phyloP scores from a whole-genome alignment of 2,797 vertebrate genomes.

The Smutsia gigantea region DNA sequence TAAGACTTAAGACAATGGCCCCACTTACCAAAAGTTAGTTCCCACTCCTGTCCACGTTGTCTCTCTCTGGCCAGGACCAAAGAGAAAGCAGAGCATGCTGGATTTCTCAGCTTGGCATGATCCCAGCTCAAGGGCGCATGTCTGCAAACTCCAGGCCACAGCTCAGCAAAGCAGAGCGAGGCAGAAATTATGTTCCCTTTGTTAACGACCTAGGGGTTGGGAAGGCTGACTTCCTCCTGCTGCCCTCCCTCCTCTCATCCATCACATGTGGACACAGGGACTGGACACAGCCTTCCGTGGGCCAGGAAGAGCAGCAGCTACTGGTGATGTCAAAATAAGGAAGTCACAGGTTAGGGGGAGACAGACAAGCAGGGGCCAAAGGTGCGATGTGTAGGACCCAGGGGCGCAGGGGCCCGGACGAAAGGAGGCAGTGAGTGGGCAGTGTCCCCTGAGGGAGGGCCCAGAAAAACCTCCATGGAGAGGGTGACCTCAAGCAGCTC shows the following conservation, averaged over 20 bases:
- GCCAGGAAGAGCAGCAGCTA: neutral
- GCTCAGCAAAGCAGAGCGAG: neutral
- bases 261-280: neutral
- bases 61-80: neutral
- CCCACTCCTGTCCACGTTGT: neutral
- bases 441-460: neutral
- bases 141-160: neutral
- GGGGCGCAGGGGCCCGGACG: neutral
- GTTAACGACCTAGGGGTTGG: neutral
- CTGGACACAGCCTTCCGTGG: neutral
- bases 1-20: neutral
- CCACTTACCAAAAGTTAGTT: neutral
- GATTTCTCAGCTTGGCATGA: neutral
- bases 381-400: neutral
- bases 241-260: neutral
- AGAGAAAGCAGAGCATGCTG: too few species aligned
- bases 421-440: neutral
- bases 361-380: neutral
- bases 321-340: neutral
- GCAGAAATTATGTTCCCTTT: neutral
- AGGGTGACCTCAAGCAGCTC: neutral
- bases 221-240: accelerated
- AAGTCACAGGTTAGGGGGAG: neutral
- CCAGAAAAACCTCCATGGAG: neutral
- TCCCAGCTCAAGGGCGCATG: accelerated